phyloP scores from a whole-genome alignment of 2,113 vertebrate genomes.

The Oreotrochilus melanogaster region DNA sequence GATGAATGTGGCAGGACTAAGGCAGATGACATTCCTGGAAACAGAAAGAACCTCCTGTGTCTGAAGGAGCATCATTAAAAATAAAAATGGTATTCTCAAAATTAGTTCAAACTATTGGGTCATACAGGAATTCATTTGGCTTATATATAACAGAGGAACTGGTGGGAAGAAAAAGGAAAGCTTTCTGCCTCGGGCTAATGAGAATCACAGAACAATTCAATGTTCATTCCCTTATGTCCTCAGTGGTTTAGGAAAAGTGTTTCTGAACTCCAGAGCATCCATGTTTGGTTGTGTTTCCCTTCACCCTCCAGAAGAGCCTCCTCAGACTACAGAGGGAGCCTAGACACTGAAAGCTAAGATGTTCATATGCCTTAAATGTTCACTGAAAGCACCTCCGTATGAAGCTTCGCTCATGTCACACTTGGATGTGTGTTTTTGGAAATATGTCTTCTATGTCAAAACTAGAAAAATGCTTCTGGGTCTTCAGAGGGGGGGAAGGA shows the following conservation, averaged over 20 bases:
- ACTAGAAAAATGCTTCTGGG: conserved; percentile 12
- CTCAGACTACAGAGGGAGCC: background rate
- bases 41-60: background rate
- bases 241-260: background rate
- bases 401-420: background rate
- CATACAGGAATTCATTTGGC: background rate
- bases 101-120: background rate
- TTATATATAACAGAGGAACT: background rate
- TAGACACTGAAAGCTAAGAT: background rate
- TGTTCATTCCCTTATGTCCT: fast-evolving
- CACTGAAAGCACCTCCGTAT: background rate
- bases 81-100: background rate
- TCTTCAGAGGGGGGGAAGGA: background rate
- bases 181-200: background rate
- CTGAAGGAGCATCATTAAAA: conserved; percentile 4
- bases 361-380: background rate
- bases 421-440: conserved; percentile 27
- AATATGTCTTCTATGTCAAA: conserved; percentile 31
- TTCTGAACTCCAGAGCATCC: background rate
- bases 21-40: background rate
- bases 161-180: background rate
- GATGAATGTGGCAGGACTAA: background rate
- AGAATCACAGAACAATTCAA: background rate
- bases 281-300: background rate
- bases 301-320: background rate